phyloP scores from a whole-genome alignment of 2,113 vertebrate species.

The Gallinago undulata region DNA sequence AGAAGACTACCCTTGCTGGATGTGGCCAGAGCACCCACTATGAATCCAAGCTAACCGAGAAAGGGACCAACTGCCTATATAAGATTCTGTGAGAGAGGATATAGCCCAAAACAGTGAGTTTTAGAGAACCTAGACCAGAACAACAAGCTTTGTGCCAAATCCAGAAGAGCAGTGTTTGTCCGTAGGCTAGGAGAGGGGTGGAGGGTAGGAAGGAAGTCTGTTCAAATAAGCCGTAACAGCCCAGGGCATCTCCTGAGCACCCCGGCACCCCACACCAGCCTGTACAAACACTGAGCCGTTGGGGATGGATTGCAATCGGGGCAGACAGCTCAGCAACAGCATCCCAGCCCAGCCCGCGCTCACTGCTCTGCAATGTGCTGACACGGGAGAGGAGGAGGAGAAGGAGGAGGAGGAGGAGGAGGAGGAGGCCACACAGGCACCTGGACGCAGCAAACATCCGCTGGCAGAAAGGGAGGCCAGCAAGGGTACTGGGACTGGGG shows the following conservation, averaged over 20 bases:
- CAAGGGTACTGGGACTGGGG: background rate
- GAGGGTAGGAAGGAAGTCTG: background rate
- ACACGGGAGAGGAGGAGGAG: background rate
- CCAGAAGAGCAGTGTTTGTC: background rate
- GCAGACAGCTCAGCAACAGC: background rate
- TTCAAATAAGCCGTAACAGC: background rate
- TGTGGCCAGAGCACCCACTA: background rate
- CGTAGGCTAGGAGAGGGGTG: background rate
- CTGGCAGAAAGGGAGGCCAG: slow-evolving; percentile 31
- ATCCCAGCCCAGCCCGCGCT: background rate
- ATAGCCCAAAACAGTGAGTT: background rate
- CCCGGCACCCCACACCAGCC: background rate
- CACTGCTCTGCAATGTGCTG: slow-evolving; percentile 21
- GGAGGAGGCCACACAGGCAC: slow-evolving; percentile 11
- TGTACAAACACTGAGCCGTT: background rate
- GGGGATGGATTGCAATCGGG: background rate
- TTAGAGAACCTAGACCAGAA: background rate
- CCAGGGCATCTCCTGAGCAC: background rate
- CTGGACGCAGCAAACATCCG: background rate
- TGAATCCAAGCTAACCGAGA: background rate
- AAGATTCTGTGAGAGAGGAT: background rate
- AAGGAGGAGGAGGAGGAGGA: background rate
- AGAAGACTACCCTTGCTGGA: background rate
- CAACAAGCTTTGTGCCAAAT: background rate
- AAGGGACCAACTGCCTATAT: background rate